Base-by-base conservation (phyloP, 2,888 invertebrate species). In the Pherbina coryleti region DNA sequence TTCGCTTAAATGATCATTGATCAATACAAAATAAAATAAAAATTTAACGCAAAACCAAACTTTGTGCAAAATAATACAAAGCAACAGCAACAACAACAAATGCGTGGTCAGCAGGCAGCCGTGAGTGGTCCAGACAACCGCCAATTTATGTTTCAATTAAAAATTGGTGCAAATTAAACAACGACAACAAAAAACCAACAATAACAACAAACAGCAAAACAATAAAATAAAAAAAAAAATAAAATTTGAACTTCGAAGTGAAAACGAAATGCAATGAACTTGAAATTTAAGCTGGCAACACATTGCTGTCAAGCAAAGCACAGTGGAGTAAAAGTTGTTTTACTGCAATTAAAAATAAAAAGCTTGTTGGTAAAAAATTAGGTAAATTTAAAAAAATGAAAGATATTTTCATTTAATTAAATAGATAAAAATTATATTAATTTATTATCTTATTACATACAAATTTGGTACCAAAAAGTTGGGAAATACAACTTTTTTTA, bases 101-200 rank as follows among this genome's bases (percentile, higher is more conserved):
- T 14, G 19, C 73, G 31, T 34, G 34, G 72, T 62, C 57, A 55
- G n/a, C 34, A 19, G 31, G 34, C 57, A 53, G 11, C 31, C 53
- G 34, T 66, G 66, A 66, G 37, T 49, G 72, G 55, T 57, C 72
- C 72, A 73, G 72, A 73, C 72, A 73, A 51, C 49, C 60, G 72
- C 74, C 74, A 74, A 74, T 74, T 74, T 74, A 74, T 64, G 53
- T 34, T 66, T 66, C 64, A 75, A 75, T 75, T 75, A 75, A 75
- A 75, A 31, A 44, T 44, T 44, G 44, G 44, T 44, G 44, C 44
- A 44, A 44, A 44, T 44, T 11, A 44, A 44, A 44, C 44, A 44
- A 44, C 11, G 44, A 11, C 44, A 44, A 44, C 44, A 11, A 44
- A 44, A 44, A 44, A 11, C 14, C 44, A 8, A 37, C 37, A 37